Conservation (phyloP, 1,140 invertebrate genomes). For the Polypedilum pembai region DNA sequence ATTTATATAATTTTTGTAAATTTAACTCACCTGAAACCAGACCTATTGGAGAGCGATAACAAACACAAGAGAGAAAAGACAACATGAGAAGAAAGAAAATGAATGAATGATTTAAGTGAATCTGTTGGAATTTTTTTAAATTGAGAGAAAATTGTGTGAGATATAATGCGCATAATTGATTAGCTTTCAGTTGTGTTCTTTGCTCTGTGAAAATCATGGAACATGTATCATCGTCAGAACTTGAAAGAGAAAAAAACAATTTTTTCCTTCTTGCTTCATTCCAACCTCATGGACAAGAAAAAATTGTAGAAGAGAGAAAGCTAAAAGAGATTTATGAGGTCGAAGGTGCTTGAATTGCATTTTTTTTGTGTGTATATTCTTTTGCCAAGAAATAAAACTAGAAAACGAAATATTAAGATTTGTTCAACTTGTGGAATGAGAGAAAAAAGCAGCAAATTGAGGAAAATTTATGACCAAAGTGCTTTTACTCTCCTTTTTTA, state of each 20-base stretch:
- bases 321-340: background rate
- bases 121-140: background rate
- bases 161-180: constrained; percentile 26
- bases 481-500: too few relatives aligned
- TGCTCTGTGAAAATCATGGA: background rate
- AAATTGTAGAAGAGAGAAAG: background rate
- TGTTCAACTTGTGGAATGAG: background rate
- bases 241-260: background rate
- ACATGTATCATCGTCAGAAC: constrained; percentile 8
- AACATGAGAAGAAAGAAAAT: background rate
- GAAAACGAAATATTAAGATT: constrained; percentile 22
- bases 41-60: background rate
- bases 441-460: constrained; percentile 10
- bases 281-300: constrained; percentile 2
- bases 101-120: background rate
- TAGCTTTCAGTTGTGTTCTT: background rate
- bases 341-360: constrained; percentile 7
- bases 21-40: constrained; percentile 9
- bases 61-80: background rate
- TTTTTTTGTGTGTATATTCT: background rate
- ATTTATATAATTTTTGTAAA: background rate
- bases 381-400: background rate
- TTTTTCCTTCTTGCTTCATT: background rate
- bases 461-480: constrained; percentile 14
- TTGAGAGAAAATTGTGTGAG: constrained; percentile 8